Evolutionary conservation across 1,140 invertebrate species (phyloP).

Genomic region (Hycleus phaleratus): DNA sequence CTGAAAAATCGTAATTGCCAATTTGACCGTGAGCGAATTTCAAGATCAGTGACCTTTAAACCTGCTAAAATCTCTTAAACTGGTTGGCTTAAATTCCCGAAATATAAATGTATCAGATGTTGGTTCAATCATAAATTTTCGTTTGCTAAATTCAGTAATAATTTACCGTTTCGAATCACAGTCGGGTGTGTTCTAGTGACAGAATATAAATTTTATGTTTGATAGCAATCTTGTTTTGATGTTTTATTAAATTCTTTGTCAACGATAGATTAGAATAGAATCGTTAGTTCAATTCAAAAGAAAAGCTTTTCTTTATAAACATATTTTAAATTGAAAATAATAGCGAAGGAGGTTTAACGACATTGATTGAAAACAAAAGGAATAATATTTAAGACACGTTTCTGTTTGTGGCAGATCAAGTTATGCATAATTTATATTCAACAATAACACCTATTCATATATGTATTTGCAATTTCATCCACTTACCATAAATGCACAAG

Average conservation of each 20-base stretch:
- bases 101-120: slow-evolving; percentile 1
- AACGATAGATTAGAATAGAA: background rate
- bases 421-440: slow-evolving; percentile 9
- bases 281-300: background rate
- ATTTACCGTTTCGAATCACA: slow-evolving; percentile 3
- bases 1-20: background rate
- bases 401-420: slow-evolving; percentile 4
- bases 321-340: background rate
- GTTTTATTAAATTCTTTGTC: background rate
- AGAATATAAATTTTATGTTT: background rate
- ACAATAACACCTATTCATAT: no score
- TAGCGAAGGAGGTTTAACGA: slow-evolving; percentile 6
- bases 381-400: slow-evolving; percentile 10
- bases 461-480: no score
- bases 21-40: slow-evolving; percentile 8
- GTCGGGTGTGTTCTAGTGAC: background rate
- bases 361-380: slow-evolving; percentile 6
- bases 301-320: background rate
- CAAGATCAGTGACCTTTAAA: slow-evolving; percentile 4
- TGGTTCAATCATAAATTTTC: slow-evolving; percentile 1
- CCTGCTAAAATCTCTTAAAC: slow-evolving; percentile 7
- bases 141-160: background rate
- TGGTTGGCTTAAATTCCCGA: slow-evolving; percentile 3
- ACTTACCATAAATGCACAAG: no score
- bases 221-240: background rate